Evolutionary conservation across 2,888 invertebrate species (phyloP).

Genomic region (Buathra laborator): DNA sequence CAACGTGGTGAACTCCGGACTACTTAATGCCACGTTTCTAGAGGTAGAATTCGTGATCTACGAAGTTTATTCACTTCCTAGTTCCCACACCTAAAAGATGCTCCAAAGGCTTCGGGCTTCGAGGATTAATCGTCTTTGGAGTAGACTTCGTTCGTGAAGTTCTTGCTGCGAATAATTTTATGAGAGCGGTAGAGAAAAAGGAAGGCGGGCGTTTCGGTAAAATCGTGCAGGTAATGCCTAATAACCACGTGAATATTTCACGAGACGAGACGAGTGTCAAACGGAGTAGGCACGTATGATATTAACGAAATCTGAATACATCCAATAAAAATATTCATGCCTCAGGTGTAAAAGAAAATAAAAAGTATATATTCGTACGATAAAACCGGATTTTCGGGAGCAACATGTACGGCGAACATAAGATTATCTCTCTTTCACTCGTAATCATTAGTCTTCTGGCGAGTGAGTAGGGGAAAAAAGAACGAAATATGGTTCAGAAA

Average conservation of each 20-base stretch:
- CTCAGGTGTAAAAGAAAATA: slow-evolving; percentile 43
- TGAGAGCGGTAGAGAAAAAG: background rate
- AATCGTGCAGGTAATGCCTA: slow-evolving; percentile 35
- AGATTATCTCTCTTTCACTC: slow-evolving; percentile 69
- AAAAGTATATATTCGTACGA: slow-evolving; percentile 43
- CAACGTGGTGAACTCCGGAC: slow-evolving; percentile 9
- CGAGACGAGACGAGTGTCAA: slow-evolving; percentile 52
- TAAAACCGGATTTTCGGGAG: slow-evolving; percentile 58
- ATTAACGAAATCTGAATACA: slow-evolving; percentile 61
- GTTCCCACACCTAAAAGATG: slow-evolving; percentile 70
- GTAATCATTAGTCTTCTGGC: slow-evolving; percentile 81
- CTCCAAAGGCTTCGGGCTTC: slow-evolving; percentile 48
- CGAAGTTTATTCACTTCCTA: slow-evolving; percentile 72
- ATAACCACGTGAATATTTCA: slow-evolving; percentile 48
- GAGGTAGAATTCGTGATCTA: slow-evolving; percentile 70
- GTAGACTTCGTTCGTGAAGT: background rate
- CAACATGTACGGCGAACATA: slow-evolving; percentile 25
- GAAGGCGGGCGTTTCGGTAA: slow-evolving; percentile 19
- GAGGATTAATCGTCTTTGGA: slow-evolving; percentile 67
- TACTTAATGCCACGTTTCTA: slow-evolving; percentile 64
- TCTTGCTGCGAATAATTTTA: background rate
- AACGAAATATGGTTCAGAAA: slow-evolving; percentile 69
- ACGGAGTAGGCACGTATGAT: slow-evolving; percentile 47
- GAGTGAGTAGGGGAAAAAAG: slow-evolving; percentile 62
- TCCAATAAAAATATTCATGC: slow-evolving; percentile 63